Evolutionary conservation across 2,113 vertebrate species (phyloP).

Genomic region (Fulica atra): DNA sequence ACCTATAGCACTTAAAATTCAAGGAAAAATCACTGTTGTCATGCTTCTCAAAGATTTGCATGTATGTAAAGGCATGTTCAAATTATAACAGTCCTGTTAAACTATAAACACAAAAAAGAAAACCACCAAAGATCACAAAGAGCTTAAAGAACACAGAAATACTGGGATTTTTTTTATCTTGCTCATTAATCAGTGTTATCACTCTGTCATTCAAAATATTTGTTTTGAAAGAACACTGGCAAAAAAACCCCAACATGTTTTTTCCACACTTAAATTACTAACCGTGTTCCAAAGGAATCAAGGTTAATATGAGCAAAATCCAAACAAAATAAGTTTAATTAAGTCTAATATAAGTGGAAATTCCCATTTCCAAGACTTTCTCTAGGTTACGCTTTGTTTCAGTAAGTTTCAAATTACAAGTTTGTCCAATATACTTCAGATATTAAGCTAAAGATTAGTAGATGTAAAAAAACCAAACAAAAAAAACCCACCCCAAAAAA

Average conservation of each 20-base stretch:
- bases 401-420: neutral
- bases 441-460: neutral
- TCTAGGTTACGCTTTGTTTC: neutral
- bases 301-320: neutral
- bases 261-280: neutral
- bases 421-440: neutral
- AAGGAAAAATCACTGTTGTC: neutral
- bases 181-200: neutral
- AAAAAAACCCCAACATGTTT: neutral
- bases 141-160: neutral
- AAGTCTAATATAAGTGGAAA: neutral
- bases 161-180: neutral
- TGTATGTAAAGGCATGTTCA: neutral
- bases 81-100: neutral
- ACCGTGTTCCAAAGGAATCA: neutral
- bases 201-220: neutral
- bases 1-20: neutral
- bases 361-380: neutral
- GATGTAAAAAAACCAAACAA: no score
- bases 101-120: neutral
- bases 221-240: neutral
- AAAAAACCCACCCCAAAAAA: no score
- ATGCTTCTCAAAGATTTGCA: neutral
- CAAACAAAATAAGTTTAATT: neutral
- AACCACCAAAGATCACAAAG: neutral